A percentile compares a stretch with the other conserved stretches of the same genome.
phyloP scores from a whole-genome alignment of 2,888 invertebrate species.

The Eupithecia subfuscata region DNA sequence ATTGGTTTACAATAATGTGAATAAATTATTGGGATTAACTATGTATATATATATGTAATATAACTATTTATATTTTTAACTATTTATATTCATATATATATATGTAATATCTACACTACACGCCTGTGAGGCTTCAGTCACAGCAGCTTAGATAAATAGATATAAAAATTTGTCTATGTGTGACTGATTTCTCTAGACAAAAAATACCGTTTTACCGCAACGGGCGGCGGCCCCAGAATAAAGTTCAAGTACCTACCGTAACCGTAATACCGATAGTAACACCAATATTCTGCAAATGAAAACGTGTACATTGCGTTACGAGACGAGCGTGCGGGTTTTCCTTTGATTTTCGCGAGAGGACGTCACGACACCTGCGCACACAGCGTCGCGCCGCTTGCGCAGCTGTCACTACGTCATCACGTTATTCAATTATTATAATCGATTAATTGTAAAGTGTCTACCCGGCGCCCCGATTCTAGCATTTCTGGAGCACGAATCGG shows the following conservation, averaged over 20 bases:
- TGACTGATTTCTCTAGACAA: constrained; percentile 37
- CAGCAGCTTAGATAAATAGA: not conserved
- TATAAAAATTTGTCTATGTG: constrained; percentile 33
- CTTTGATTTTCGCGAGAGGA: constrained; percentile 75
- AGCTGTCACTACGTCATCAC: constrained; percentile 76
- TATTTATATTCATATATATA: no score
- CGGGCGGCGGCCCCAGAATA: constrained; percentile 42
- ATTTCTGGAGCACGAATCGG: constrained; percentile 57
- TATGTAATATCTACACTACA: not conserved
- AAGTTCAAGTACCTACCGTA: constrained; percentile 42
- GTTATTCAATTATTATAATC: constrained; percentile 76
- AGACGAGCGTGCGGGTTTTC: constrained; percentile 68
- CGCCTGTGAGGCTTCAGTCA: not conserved
- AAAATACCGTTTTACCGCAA: constrained; percentile 39
- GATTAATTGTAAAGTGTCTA: constrained; percentile 74
- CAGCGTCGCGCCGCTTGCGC: constrained; percentile 68
- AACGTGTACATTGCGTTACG: constrained; percentile 58
- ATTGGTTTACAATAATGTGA: constrained; percentile 11
- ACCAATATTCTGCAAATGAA: constrained; percentile 68
- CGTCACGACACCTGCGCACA: constrained; percentile 74
- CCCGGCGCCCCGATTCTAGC: constrained; percentile 55
- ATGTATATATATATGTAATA: no score
- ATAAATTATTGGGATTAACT: not conserved
- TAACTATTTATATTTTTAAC: no score
- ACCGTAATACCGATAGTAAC: constrained; percentile 63